Conservation (phyloP, 2,888 invertebrate species). For the Eupeodes luniger region DNA sequence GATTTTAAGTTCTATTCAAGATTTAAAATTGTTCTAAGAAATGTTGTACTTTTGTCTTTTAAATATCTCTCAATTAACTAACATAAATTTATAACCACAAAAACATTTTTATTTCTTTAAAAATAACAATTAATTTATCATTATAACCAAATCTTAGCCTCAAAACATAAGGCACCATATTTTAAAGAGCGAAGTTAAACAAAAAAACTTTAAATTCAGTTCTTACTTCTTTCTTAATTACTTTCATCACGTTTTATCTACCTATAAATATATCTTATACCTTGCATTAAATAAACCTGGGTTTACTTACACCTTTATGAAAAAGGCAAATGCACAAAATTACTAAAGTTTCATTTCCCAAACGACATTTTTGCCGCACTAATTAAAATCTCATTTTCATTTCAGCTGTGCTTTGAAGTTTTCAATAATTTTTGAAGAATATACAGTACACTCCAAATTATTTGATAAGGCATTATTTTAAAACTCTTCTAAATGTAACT, state of each 20-base stretch:
- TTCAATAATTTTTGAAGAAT: conserved; percentile 19
- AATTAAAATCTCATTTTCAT: conserved; percentile 69
- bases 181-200: neutral
- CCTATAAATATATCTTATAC: too few species aligned
- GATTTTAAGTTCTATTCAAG: too few species aligned
- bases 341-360: conserved; percentile 56
- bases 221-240: conserved; percentile 28
- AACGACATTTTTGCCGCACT: conserved; percentile 56
- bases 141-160: conserved; percentile 11
- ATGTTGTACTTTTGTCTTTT: too few species aligned
- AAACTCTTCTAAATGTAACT: too few species aligned
- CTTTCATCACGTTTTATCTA: neutral
- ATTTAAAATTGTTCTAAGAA: too few species aligned
- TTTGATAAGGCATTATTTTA: neutral
- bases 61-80: neutral
- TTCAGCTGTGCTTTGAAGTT: conserved; percentile 35
- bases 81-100: neutral
- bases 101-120: too few species aligned
- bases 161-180: conserved; percentile 2
- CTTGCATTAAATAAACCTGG: too few species aligned
- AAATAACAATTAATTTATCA: conserved; percentile 21
- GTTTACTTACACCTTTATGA: too few species aligned
- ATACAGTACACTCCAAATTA: neutral
- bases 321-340: conserved; percentile 65
- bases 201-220: conserved; percentile 6